A percentile compares a stretch with the other conserved stretches of the same genome.
Conservation (phyloP, 2,888 invertebrate species). For the Phaedon cochleariae region DNA sequence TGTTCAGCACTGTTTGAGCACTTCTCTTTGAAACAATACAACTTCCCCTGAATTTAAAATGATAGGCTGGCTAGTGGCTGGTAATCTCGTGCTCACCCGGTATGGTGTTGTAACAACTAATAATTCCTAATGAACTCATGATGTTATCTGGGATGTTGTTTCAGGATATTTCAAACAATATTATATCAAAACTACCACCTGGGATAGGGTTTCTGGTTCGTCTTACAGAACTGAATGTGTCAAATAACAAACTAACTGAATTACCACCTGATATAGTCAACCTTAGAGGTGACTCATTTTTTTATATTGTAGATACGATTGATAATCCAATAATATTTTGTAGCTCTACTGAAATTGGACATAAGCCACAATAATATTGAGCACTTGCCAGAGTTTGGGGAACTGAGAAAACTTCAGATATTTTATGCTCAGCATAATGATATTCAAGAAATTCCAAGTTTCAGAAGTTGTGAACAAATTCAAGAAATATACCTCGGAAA, state of each 20-base stretch:
- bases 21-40: no score
- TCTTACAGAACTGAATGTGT: constrained; percentile 75
- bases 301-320: no score
- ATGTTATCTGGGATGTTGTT: constrained; percentile 41
- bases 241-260: constrained; percentile 77
- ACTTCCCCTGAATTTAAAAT: no score
- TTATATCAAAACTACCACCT: constrained; percentile 75
- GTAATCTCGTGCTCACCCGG: no score
- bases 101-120: no score
- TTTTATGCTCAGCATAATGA: constrained; percentile 86
- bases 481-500: constrained; percentile 86
- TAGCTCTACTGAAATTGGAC: constrained; percentile 77
- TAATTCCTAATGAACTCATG: not conserved
- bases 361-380: constrained; percentile 77
- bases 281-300: constrained; percentile 73
- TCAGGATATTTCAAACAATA: constrained; percentile 83
- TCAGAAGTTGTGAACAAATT: constrained; percentile 77
- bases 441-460: constrained; percentile 77
- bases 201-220: constrained; percentile 87
- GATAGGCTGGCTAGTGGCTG: no score
- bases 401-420: constrained; percentile 77
- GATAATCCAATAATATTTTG: constrained; percentile 40
- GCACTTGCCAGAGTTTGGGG: constrained; percentile 72
- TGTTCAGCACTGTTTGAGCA: no score
- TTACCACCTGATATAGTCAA: constrained; percentile 84